phyloP scores from a whole-genome alignment of 2,888 invertebrate genomes.

The Cremastinae sp. region DNA sequence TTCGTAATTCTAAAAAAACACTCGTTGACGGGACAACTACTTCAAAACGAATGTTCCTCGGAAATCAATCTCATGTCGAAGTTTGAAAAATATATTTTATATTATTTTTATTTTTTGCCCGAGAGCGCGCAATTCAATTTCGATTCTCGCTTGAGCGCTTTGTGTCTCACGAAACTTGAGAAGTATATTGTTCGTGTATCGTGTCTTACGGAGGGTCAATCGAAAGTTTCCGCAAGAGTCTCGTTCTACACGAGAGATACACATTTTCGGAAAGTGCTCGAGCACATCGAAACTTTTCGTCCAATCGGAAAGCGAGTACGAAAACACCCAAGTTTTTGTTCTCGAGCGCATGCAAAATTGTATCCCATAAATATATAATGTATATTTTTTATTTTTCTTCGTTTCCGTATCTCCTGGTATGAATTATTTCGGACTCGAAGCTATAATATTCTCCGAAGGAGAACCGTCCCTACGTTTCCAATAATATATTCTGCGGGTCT shows the following conservation, averaged over 20 bases:
- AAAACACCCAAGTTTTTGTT: conserved; percentile 18
- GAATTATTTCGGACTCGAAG: background rate
- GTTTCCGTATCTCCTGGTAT: background rate
- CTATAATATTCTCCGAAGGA: background rate
- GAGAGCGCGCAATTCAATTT: no score
- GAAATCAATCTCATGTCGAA: no score
- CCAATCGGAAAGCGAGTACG: background rate
- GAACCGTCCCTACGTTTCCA: background rate
- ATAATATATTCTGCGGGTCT: background rate
- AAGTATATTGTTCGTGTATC: conserved; percentile 13
- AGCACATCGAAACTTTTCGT: conserved; percentile 35
- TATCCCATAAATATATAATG: background rate
- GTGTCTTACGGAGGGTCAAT: conserved; percentile 1
- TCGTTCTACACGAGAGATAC: conserved; percentile 4
- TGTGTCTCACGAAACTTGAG: conserved; percentile 24
- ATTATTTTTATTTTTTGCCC: no score
- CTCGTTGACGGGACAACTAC: no score
- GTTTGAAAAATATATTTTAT: no score
- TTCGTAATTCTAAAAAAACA: no score
- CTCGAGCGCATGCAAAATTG: conserved; percentile 25
- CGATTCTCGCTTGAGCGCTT: background rate
- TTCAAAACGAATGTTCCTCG: no score
- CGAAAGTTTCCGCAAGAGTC: conserved; percentile 20
- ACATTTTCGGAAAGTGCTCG: conserved; percentile 15
- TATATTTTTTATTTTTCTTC: background rate